These are phyloP conservation scores for Clitarchus hookeri DNA, from an alignment of 2,888 invertebrate species.

Conservation along the genomic window DNA sequence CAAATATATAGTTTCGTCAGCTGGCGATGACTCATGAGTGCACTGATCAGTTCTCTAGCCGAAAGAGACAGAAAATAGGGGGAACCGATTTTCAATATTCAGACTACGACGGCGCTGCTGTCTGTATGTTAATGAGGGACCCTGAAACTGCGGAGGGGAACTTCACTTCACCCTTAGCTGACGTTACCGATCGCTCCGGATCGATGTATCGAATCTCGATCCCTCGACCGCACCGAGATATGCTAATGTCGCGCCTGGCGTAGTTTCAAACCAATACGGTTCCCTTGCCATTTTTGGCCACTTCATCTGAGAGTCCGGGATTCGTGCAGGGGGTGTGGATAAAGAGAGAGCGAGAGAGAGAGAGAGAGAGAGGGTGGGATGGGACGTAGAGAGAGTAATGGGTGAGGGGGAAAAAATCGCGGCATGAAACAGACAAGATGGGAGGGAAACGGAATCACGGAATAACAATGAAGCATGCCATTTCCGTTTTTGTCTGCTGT, in stretches of 20 bases:
- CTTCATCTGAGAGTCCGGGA: neutral
- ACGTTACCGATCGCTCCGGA: neutral
- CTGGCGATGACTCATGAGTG: too few species aligned
- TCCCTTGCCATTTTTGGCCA: too few species aligned
- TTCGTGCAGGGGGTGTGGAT: neutral
- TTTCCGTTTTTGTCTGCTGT: neutral
- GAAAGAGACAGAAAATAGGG: too few species aligned
- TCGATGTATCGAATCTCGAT: neutral
- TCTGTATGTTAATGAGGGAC: too few species aligned
- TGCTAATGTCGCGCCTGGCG: neutral
- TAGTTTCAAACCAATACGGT: neutral
- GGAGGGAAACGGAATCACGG: neutral
- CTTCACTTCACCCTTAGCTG: neutral
- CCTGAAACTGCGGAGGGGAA: neutral
- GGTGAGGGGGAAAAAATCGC: too few species aligned
- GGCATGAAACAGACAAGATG: neutral
- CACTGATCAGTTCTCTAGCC: too few species aligned
- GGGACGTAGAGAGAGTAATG: neutral
- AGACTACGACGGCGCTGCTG: too few species aligned
- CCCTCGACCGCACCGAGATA: neutral
- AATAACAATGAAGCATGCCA: conserved; percentile 9
- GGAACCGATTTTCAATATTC: too few species aligned
- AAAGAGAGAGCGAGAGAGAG: too few species aligned
- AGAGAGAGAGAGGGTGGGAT: neutral
- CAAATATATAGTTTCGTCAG: too few species aligned